These are phyloP conservation scores for Odontomyia ornata DNA, from an alignment of 2,888 invertebrate genomes.

Conservation along the genomic window DNA sequence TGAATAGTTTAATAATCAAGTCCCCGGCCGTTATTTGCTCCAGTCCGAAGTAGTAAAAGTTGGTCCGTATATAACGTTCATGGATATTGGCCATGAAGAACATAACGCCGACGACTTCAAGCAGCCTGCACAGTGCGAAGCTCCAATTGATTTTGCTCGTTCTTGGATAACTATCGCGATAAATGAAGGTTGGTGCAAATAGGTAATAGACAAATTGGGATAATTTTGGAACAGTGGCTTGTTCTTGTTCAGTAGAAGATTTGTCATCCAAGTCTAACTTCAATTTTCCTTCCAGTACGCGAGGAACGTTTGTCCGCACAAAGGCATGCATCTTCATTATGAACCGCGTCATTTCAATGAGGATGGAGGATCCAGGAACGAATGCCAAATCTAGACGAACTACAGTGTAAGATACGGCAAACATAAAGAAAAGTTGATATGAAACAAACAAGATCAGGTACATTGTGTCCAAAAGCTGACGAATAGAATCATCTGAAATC, in stretches of 20 bases:
- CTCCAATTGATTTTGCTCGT: constrained; percentile 76
- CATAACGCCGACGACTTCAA: constrained; percentile 75
- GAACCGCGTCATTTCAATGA: constrained; percentile 71
- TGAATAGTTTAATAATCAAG: constrained; percentile 70
- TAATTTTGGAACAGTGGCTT: constrained; percentile 66
- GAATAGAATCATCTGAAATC: constrained; percentile 32
- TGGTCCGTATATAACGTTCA: constrained; percentile 75
- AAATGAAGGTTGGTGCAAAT: constrained; percentile 76
- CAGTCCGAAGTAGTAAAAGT: constrained; percentile 72
- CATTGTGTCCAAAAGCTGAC: constrained; percentile 57
- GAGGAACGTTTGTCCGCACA: constrained; percentile 74
- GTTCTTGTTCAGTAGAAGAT: background rate
- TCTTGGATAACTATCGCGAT: constrained; percentile 79
- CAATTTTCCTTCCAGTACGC: constrained; percentile 67
- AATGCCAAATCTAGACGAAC: constrained; percentile 16
- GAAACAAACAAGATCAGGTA: constrained; percentile 57
- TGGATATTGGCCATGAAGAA: constrained; percentile 81
- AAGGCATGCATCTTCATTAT: constrained; percentile 90
- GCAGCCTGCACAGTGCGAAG: constrained; percentile 71
- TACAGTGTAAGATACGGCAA: constrained; percentile 52
- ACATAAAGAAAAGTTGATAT: constrained; percentile 57
- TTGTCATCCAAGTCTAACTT: constrained; percentile 66
- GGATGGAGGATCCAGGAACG: constrained; percentile 54
- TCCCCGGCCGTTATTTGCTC: constrained; percentile 60
- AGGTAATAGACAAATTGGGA: constrained; percentile 80